A percentile compares a stretch with the other conserved stretches of the same genome.
These are phyloP conservation scores for Blastomussa wellsi DNA, from an alignment of 92 coral and sea anemone genomes.

Conservation along the genomic window DNA sequence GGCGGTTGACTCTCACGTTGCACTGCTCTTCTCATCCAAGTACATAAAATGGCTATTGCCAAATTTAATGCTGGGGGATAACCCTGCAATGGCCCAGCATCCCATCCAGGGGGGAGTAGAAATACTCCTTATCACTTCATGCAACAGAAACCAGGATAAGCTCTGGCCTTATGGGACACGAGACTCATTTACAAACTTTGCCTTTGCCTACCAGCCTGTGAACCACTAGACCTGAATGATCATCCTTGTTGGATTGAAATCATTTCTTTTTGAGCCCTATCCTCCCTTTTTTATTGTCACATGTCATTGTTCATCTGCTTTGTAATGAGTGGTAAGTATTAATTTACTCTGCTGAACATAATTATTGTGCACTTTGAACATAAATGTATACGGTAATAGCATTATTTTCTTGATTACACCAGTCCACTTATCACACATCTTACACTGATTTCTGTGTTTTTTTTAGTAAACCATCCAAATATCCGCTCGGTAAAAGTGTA, in stretches of 20 bases:
- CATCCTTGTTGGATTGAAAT: neutral
- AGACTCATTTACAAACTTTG: no score
- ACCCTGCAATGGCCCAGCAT: neutral
- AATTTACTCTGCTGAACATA: neutral
- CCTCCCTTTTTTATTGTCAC: neutral
- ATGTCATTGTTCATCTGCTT: neutral
- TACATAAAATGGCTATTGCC: no score
- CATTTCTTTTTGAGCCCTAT: neutral
- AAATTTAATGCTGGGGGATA: no score
- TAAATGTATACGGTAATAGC: neutral
- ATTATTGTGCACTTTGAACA: neutral
- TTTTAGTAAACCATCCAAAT: conserved; percentile 39
- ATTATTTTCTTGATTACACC: neutral
- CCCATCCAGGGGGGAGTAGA: neutral
- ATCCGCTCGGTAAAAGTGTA: neutral
- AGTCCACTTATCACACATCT: neutral
- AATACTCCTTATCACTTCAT: neutral
- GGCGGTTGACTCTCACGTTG: neutral
- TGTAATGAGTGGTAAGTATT: neutral
- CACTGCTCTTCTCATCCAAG: neutral
- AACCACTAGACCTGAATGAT: neutral
- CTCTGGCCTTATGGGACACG: no score
- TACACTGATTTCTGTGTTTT: neutral
- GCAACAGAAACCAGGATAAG: neutral
- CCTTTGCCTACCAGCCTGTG: no score